These are phyloP conservation scores for Notodonta ziczac DNA, from an alignment of 2,888 invertebrate species.

Conservation along the genomic window DNA sequence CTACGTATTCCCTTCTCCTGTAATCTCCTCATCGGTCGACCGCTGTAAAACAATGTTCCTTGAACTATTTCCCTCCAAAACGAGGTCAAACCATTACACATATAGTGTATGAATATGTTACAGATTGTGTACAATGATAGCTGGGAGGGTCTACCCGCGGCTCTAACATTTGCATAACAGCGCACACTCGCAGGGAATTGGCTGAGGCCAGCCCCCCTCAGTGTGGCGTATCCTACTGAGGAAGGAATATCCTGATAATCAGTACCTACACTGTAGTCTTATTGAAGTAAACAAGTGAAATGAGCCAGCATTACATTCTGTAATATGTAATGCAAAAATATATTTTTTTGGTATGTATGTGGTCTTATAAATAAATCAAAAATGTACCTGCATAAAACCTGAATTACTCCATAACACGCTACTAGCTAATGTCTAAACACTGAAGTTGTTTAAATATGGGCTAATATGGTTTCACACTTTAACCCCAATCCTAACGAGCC, in stretches of 20 bases:
- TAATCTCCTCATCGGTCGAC: not conserved
- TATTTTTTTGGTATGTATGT: too few species aligned
- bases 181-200: conserved; percentile 1
- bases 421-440: not conserved
- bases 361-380: too few species aligned
- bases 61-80: not conserved
- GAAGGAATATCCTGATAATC: not conserved
- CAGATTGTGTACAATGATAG: conserved; percentile 1
- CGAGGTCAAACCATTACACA: not conserved
- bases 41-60: not conserved
- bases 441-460: not conserved
- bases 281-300: too few species aligned
- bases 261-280: too few species aligned
- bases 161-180: conserved; percentile 4
- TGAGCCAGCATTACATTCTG: too few species aligned
- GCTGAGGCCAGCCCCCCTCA: not conserved
- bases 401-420: not conserved
- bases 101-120: conserved; percentile 1
- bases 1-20: too few species aligned
- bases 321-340: too few species aligned
- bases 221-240: not conserved
- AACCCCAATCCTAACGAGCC: not conserved
- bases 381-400: too few species aligned
- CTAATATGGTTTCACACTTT: not conserved
- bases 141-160: not conserved